Percentiles rank a stretch among this genome's conserved stretches.
These are phyloP conservation scores for Haliclona indistincta DNA, from an alignment of 37 sponge, comb jelly and placozoan genomes.

Conservation along the genomic window DNA sequence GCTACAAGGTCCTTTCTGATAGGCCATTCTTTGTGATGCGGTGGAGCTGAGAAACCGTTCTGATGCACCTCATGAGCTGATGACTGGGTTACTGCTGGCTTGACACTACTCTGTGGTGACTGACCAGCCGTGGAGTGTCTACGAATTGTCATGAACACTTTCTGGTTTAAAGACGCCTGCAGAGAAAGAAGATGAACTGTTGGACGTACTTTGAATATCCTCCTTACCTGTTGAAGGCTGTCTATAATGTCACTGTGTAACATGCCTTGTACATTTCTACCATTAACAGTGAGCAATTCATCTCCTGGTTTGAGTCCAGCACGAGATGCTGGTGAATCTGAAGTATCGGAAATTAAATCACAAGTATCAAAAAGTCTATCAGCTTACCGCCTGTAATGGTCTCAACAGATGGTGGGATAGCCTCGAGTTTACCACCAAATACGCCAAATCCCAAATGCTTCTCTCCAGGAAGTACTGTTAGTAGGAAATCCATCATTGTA, in stretches of 20 bases:
- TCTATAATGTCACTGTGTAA: background rate
- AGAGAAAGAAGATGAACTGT: background rate
- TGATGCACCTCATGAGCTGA: background rate
- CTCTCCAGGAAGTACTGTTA: slow-evolving; percentile 24
- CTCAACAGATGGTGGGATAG: background rate
- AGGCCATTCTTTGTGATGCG: too few species aligned
- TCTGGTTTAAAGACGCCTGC: background rate
- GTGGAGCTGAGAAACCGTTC: background rate
- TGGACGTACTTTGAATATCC: background rate
- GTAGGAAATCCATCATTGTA: background rate
- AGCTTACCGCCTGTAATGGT: slow-evolving; percentile 20
- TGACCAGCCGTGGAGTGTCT: background rate
- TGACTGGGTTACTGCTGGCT: background rate
- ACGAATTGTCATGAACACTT: background rate
- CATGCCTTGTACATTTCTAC: background rate
- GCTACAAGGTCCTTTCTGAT: too few species aligned
- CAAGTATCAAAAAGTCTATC: background rate
- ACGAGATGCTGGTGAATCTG: slow-evolving; percentile 24
- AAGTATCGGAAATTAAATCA: background rate
- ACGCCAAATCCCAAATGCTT: slow-evolving; percentile 13
- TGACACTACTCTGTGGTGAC: background rate
- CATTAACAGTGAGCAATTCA: slow-evolving; percentile 8
- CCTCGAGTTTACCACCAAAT: background rate
- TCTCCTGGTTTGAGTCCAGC: slow-evolving; percentile 9
- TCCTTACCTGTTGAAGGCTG: slow-evolving; percentile 10